Evolutionary conservation across 1,140 invertebrate genomes (phyloP).

Genomic region (Thereuonema tuberculata): DNA sequence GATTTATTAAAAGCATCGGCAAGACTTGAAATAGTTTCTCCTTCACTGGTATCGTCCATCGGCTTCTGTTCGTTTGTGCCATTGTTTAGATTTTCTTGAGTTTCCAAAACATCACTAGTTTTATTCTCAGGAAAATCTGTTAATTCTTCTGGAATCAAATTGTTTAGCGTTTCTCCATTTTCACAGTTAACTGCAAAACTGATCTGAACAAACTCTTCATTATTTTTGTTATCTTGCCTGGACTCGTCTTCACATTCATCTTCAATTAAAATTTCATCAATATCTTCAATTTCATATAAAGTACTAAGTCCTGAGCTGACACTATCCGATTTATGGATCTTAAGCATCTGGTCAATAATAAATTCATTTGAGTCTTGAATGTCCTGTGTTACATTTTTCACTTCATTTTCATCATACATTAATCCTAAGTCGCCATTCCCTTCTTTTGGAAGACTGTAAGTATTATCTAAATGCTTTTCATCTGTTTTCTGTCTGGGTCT

Average conservation of each 20-base stretch:
- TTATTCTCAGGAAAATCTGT: constrained; percentile 28
- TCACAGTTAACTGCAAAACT: constrained; percentile 31
- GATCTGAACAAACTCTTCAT: constrained; percentile 9
- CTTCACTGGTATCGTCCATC: constrained; percentile 17
- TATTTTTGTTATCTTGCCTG: background rate
- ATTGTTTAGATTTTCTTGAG: constrained; percentile 10
- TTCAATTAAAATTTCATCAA: background rate
- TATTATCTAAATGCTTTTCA: too few species aligned
- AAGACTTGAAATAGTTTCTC: constrained; percentile 14
- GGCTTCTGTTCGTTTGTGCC: constrained; percentile 10
- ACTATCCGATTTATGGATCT: too few species aligned
- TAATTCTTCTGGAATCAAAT: constrained; percentile 20
- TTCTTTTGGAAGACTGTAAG: too few species aligned
- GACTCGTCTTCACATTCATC: background rate
- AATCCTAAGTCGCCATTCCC: too few species aligned
- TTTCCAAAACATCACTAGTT: constrained; percentile 8
- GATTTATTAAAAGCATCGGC: constrained; percentile 18
- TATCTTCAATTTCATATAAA: background rate
- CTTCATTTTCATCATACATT: too few species aligned
- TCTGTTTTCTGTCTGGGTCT: too few species aligned
- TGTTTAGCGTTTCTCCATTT: constrained; percentile 29
- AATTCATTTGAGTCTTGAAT: too few species aligned
- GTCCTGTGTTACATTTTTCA: too few species aligned
- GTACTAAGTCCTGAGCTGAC: background rate
- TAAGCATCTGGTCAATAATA: too few species aligned